These are phyloP conservation scores for Crotalus helleri DNA, from an alignment of 2,113 vertebrate species.

Conservation along the genomic window DNA sequence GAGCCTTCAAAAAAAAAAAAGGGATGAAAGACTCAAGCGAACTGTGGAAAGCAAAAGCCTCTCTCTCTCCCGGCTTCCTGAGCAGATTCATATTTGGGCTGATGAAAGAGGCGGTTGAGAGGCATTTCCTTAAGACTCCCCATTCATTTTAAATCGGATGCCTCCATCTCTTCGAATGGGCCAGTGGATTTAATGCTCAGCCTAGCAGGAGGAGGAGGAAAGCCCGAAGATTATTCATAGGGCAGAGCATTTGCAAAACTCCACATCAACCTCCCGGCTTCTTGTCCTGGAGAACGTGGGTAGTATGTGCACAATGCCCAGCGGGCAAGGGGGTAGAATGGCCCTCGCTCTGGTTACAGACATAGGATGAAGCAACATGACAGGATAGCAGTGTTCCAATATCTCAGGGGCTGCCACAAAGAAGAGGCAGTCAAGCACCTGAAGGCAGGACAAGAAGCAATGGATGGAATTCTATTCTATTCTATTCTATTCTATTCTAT, in stretches of 20 bases:
- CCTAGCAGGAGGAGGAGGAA: background rate
- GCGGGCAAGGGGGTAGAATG: too few relatives aligned
- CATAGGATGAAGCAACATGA: background rate
- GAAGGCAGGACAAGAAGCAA: too few relatives aligned
- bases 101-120: conserved; percentile 28
- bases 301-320: too few relatives aligned
- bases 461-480: too few relatives aligned
- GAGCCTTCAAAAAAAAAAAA: conserved; percentile 41
- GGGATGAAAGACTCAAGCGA: conserved; percentile 43
- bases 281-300: background rate
- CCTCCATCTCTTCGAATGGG: background rate
- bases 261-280: background rate
- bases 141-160: conserved; percentile 4
- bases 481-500: too few relatives aligned
- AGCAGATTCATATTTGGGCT: conserved; percentile 37
- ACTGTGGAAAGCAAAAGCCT: background rate
- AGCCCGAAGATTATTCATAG: too few relatives aligned
- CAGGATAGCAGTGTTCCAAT: too few relatives aligned
- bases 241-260: background rate
- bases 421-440: too few relatives aligned
- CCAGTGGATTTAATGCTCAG: conserved; percentile 27
- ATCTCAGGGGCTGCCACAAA: too few relatives aligned
- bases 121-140: conserved; percentile 16
- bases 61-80: background rate
- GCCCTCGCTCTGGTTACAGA: background rate